Percentiles rank a stretch among this genome's conserved stretches.
phyloP scores from a whole-genome alignment of 2,888 invertebrate species.

The Brenthis ino region DNA sequence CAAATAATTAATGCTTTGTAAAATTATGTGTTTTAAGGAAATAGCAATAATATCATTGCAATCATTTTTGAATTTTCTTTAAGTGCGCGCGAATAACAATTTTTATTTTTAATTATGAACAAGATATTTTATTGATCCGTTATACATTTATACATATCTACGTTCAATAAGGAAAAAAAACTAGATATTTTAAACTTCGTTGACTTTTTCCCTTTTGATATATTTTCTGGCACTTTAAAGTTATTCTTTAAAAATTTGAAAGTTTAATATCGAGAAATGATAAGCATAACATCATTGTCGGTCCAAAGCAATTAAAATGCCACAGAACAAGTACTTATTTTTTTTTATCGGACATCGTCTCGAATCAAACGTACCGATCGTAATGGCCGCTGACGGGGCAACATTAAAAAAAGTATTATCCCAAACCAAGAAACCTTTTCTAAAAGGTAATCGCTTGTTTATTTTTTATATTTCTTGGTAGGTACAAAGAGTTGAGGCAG shows the following conservation, averaged over 20 bases:
- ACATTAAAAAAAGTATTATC: conserved; percentile 52
- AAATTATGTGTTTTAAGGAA: neutral
- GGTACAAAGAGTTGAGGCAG: conserved; percentile 71
- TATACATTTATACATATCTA: neutral
- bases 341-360: conserved; percentile 48
- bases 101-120: too few relatives aligned
- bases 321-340: conserved; percentile 53
- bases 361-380: conserved; percentile 66
- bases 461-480: conserved; percentile 64
- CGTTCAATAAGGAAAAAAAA: too few relatives aligned
- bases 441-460: conserved; percentile 69
- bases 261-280: conserved; percentile 6
- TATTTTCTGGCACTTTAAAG: neutral
- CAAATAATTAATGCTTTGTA: neutral
- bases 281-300: conserved; percentile 22
- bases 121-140: neutral
- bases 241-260: neutral
- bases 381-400: conserved; percentile 64
- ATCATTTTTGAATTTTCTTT: too few relatives aligned
- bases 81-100: too few relatives aligned
- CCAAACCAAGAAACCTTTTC: conserved; percentile 61
- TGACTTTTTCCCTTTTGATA: neutral
- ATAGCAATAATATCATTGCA: too few relatives aligned
- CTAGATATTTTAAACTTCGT: too few relatives aligned
- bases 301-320: conserved; percentile 46